These are phyloP conservation scores for Malurus elegans DNA, from an alignment of 2,113 vertebrate species.

Conservation along the genomic window DNA sequence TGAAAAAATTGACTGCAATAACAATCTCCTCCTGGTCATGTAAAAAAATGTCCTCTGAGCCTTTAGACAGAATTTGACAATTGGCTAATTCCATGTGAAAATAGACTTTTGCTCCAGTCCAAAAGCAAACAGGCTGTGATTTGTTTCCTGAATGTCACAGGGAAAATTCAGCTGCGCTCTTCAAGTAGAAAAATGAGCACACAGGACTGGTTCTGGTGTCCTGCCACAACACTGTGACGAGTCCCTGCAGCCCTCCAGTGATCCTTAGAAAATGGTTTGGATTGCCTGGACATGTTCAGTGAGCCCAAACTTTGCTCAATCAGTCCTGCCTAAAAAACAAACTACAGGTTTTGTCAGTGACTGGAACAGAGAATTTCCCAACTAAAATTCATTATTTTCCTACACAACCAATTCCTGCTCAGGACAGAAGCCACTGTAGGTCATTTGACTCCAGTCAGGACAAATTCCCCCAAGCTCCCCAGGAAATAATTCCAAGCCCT, in stretches of 20 bases:
- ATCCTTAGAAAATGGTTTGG: background rate
- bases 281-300: background rate
- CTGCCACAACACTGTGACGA: background rate
- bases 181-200: background rate
- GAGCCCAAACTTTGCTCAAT: background rate
- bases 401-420: background rate
- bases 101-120: background rate
- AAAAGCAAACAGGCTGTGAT: background rate
- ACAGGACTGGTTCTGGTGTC: background rate
- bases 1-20: background rate
- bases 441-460: background rate
- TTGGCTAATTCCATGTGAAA: background rate
- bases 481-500: background rate
- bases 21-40: background rate
- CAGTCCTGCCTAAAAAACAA: background rate
- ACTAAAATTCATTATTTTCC: background rate
- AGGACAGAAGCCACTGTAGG: background rate
- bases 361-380: background rate
- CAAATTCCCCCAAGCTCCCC: background rate
- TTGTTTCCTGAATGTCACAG: background rate
- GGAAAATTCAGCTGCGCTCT: background rate
- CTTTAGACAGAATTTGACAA: background rate
- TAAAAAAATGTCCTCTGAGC: background rate
- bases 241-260: background rate
- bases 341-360: background rate